These are phyloP conservation scores for Pelecanus crispus DNA, from an alignment of 2,113 vertebrate species.

Conservation along the genomic window DNA sequence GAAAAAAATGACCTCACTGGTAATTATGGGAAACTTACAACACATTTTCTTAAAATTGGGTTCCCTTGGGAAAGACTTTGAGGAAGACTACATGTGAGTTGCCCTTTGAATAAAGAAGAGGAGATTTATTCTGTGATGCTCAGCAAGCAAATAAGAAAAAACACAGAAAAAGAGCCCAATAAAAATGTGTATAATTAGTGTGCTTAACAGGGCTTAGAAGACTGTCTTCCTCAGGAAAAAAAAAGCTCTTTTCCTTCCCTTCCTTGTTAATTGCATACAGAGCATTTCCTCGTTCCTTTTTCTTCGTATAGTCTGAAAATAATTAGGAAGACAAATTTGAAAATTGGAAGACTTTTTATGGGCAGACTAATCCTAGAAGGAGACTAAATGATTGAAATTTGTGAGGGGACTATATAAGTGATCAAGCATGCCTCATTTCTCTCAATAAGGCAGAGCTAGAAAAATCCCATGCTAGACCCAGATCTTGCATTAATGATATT, in stretches of 20 bases:
- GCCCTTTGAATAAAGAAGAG: background rate
- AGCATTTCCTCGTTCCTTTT: background rate
- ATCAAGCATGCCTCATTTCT: background rate
- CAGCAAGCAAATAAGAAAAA: background rate
- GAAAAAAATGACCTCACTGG: slow-evolving; percentile 13
- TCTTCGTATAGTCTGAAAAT: background rate
- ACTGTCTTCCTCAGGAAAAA: background rate
- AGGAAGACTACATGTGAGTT: background rate
- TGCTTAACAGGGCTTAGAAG: background rate
- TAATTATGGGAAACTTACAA: slow-evolving; percentile 35
- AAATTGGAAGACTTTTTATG: background rate
- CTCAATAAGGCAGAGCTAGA: background rate
- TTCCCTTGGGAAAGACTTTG: background rate
- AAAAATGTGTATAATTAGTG: background rate
- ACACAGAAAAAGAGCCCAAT: background rate
- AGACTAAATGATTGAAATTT: background rate
- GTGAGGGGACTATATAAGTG: background rate
- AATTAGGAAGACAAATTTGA: background rate
- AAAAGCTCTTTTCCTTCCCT: background rate
- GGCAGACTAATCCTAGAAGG: background rate
- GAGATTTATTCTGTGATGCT: background rate
- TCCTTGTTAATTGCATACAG: background rate
- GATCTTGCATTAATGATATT: background rate
- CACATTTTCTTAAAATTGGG: background rate
- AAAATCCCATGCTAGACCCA: background rate